Evolutionary conservation across 2,888 invertebrate species (phyloP), one percentile per base, ranked within the genome.

Genomic region (Agapostemon virescens): DNA sequence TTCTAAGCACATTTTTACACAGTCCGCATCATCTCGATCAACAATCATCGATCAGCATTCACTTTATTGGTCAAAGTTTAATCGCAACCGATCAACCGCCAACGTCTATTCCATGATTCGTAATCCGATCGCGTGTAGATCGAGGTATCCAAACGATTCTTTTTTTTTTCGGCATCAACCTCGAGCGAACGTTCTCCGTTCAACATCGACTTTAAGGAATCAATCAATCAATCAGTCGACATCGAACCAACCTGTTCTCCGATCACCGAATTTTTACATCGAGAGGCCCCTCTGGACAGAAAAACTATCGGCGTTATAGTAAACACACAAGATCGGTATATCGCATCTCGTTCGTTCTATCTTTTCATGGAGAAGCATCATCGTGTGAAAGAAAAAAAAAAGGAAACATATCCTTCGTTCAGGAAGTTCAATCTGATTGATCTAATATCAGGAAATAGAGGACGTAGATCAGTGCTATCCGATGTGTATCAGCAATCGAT

Each of bases 1-100:
- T 84, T 84, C 83, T 83, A 84, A 84, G 83, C 78, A 69, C 78
- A 81, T 81, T 84, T 81, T 83, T 79, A 81, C 84, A 81, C 72
- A 45, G 15, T 66, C 38, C 42, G 58, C 33, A 71, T 70, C 78
- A 61, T 61, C 33, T 17, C 45, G 58, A 64, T 71, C 76, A 69
- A 36, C n/a, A n/a, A 71, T 38, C 17, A 55, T 49, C 33, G n/a
- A 36, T 63, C 36, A 15, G 45, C 40, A n/a, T n/a, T n/a, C 40
- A 45, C 45, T 74, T n/a, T 45, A 45, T 69, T 69, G 23, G 49
- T 36, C n/a, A 11, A 63, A 26, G 45, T n/a, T 61, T 66, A 38
- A 49, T 49, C 36, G 38, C 6, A n/a, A 45, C 36, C 26, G 17
- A 72, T 66, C 61, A 26, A 1, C 17, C 38, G 40, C 17, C 38